Conservation (phyloP, 2,113 vertebrate species). For the Pangasianodon gigas region DNA sequence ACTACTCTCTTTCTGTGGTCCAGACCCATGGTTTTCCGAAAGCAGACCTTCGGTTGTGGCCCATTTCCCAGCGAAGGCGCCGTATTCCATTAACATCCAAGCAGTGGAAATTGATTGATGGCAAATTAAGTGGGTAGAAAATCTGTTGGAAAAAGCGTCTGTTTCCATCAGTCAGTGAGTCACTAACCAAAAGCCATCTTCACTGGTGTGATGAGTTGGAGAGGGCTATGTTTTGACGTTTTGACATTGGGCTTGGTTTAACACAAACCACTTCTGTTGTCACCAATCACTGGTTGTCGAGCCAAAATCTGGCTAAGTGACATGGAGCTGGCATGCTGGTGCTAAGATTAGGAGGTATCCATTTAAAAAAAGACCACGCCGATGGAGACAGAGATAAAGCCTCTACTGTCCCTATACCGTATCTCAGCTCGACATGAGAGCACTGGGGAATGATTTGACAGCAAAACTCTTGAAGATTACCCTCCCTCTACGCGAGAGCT, state of each 20-base stretch:
- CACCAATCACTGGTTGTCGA: constrained; percentile 21
- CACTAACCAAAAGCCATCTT: constrained; percentile 21
- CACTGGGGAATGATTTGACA: constrained; percentile 60
- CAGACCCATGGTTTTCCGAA: constrained; percentile 15
- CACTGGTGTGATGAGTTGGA: constrained; percentile 4
- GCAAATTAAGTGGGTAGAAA: constrained; percentile 40
- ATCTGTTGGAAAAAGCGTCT: constrained; percentile 6
- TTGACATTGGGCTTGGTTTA: constrained; percentile 21
- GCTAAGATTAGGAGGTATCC: constrained; percentile 66
- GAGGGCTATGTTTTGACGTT: background rate
- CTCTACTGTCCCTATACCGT: constrained; percentile 57
- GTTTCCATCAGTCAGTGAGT: constrained; percentile 35
- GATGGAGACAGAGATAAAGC: constrained; percentile 67
- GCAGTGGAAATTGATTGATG: constrained; percentile 37
- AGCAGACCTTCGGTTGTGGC: constrained; percentile 10
- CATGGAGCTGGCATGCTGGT: constrained; percentile 58
- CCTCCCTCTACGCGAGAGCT: constrained; percentile 61
- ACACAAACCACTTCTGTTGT: constrained; percentile 17
- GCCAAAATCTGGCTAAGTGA: constrained; percentile 58
- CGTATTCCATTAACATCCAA: constrained; percentile 34
- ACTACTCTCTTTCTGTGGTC: background rate
- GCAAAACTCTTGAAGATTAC: constrained; percentile 71
- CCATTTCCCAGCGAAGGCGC: constrained; percentile 36
- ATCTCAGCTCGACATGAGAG: constrained; percentile 64
- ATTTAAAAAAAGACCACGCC: constrained; percentile 56